Evolutionary conservation across 2,888 invertebrate genomes (phyloP), one percentile per base, ranked within the genome.

Genomic region (Orthosia gracilis): DNA sequence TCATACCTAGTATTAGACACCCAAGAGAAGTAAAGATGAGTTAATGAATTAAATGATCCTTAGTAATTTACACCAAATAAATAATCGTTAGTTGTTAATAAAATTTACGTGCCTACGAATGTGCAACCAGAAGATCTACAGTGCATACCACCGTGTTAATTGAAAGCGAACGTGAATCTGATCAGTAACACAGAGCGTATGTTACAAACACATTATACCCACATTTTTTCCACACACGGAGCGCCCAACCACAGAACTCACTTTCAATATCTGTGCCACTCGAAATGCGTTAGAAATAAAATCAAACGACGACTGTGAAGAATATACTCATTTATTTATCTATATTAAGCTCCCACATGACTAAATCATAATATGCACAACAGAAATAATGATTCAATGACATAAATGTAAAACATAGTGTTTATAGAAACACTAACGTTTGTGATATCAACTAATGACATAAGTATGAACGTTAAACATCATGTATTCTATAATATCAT

Each of bases 271-370:
- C 82, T 83, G 87, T 84, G 83, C 83, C 82, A 86, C 87, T 85
- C 84, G 78, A 79, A 81, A 79, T 82, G 76, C 82, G 76, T 86
- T 84, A 89, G 91, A 94, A 95, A 94, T 92, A 95, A 82, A 95
- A 95, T 93, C 92, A 94, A 94, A 95, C 92, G 92, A 94, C 91
- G 87, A 90, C 92, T 94, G 91, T 93, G 93, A 93, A 94, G 92
- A 94, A 94, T 93, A 96, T 93, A 94, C 91, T 93, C 92, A 90
- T 96, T 96, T 95, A 96, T 96, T 96, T 92, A 80, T 90, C 89
- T 90, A 89, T 89, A 90, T 91, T 91, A 92, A 92, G 91, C 92
- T 92, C 91, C 90, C 90, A 92, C 91, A 92, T 91, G 91, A 88
- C 82, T 90, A 92, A 91, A 90, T 88, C 87, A 91, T 90, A 88